Evolutionary conservation across 1,140 invertebrate genomes (phyloP), one percentile per base, ranked within the genome.

Genomic region (Meteorus sp.): DNA sequence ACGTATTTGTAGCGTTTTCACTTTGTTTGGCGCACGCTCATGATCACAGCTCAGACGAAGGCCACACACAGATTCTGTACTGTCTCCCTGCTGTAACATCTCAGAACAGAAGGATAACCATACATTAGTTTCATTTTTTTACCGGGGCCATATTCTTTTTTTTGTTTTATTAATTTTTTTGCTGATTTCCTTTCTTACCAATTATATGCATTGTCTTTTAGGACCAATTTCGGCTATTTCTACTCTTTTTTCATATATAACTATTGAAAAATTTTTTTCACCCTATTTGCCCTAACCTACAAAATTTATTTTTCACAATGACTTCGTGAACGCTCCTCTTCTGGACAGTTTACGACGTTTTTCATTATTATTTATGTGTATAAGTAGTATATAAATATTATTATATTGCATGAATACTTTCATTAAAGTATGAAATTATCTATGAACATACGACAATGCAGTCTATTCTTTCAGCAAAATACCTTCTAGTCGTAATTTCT

Each of bases 21-120:
- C 72, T 77, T 78, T 80, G 72, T 75, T 79, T 78, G 77, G 75
- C 71, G 69, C 73, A 77, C 75, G 68, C 74, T 76, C 78, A 78
- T 76, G 76, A 76, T 79, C 78, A 74, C 77, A 75, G 78, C 72
- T 78, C 75, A 79, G 75, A 75, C 71, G 77, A 76, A 80, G 78
- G 75, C 78, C 77, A 78, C n/a, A n/a, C n/a, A n/a, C 72, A 76
- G 77, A 78, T 77, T 80, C 76, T 79, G 78, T 80, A 79, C 73
- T 75, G 75, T 79, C 76, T 78, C 73, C 75, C 75, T 71, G 73
- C 78, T 80, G 78, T 79, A 80, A 80, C 78, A 80, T 78, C 77
- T 79, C 78, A 80, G 78, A 80, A 80, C 78, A 80, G 72, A 80
- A 80, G 77, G 76, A 80, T 77, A 80, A 77, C 76, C 76, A 79